Base-by-base conservation (phyloP, 2,113 vertebrate species). In the Crotalus horridus region DNA sequence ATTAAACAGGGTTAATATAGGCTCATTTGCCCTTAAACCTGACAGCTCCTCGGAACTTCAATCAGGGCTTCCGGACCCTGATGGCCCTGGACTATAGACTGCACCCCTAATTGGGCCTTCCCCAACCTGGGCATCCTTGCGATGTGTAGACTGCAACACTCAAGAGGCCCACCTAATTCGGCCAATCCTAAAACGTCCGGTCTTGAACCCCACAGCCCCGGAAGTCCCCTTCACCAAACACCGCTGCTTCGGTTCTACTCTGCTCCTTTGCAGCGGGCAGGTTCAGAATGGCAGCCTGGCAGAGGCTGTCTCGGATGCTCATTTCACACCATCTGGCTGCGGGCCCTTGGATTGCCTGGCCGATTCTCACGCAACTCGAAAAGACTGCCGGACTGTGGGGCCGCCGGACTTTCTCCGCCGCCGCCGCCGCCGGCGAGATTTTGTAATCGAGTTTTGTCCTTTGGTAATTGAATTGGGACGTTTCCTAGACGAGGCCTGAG, bases 391-490 rank as follows among this genome's bases (percentile, higher is more conserved):
- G 10, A 20, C 56, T n/a, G n/a, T 5, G n/a, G 46, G 11, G 26
- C 4, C 58, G 5, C 74, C 48, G 13, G 7, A n/a, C 26, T 21
- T 94, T 91, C 61, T 90, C 91, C 93, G 39, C 94, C 93, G n/a
- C 93, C 89, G 91, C 91, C 93, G 39, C 94, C 93, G n/a, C 93
- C 89, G 91, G 87, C 53, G 43, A 91, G 92, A 5, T 94, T 87
- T 94, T 87, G 15, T 96, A 97, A 97, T 97, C 94, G 95, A 95
- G 93, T 97, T 98, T 94, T 89, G 92, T 97, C 96, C 97, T 97
- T 97, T 93, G 95, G 97, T 98, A 97, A 98, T 94, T 93, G 85
- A 81, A 26, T 92, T 96, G 93, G 95, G 96, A 97, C 97, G 97
- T 97, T 96, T 96, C 95, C 97, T 96, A 92, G 98, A 91, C 94